Evolutionary conservation across 1,140 invertebrate species (phyloP).

Genomic region (Drosophila littoralis): DNA sequence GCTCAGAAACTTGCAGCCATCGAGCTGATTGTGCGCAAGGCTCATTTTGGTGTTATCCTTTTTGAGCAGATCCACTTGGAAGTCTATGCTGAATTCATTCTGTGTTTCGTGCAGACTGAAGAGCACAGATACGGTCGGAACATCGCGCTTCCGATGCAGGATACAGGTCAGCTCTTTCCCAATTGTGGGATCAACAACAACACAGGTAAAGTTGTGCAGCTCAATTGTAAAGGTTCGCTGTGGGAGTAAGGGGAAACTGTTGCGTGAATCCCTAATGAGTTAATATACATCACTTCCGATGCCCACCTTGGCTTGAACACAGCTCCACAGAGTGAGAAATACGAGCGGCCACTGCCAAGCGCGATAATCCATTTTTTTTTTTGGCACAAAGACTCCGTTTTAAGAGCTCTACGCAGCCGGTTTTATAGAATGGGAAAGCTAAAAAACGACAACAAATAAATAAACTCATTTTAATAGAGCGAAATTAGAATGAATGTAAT

Average conservation of each 20-base stretch:
- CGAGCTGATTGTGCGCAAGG: background rate
- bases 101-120: background rate
- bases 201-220: constrained; percentile 1
- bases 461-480: background rate
- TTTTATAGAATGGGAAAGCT: constrained; percentile 1
- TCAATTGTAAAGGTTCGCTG: background rate
- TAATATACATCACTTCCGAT: background rate
- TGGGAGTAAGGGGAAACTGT: too few relatives aligned
- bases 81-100: background rate
- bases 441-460: background rate
- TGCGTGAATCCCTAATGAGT: background rate
- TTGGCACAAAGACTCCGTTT: background rate
- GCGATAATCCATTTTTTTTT: background rate
- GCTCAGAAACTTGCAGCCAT: constrained; percentile 19
- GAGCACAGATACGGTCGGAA: background rate
- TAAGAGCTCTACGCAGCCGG: background rate
- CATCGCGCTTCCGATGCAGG: background rate
- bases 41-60: constrained; percentile 14
- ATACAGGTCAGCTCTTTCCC: background rate
- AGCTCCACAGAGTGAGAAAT: background rate
- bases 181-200: background rate
- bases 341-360: background rate
- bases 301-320: background rate
- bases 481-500: background rate
- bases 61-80: constrained; percentile 21